A percentile compares a stretch with the other conserved stretches of the same genome.
These are phyloP conservation scores for Junco hyemalis DNA, from an alignment of 2,113 vertebrate genomes.

Conservation along the genomic window DNA sequence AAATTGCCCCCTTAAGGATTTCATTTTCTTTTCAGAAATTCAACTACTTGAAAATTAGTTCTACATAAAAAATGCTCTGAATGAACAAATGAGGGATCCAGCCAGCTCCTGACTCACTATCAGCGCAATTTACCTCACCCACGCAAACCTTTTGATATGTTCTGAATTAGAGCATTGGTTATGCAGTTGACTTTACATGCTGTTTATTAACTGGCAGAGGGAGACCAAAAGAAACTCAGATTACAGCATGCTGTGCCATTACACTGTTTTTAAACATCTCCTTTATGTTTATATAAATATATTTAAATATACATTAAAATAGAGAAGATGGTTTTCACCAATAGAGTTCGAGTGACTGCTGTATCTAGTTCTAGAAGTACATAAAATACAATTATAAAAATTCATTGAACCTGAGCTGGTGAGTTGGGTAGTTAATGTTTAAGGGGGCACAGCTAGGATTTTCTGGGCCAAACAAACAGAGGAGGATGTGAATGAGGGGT, in stretches of 20 bases:
- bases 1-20: conserved; percentile 52
- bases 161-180: conserved; percentile 41
- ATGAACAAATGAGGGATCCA: conserved; percentile 46
- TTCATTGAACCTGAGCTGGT: background rate
- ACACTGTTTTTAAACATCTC: conserved; percentile 35
- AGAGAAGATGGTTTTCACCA: background rate
- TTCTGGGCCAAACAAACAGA: background rate
- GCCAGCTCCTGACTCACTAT: conserved; percentile 45
- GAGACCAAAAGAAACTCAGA: conserved; percentile 33
- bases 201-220: conserved; percentile 43
- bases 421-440: background rate
- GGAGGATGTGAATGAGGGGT: background rate
- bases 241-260: background rate
- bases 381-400: background rate
- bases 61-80: conserved; percentile 50
- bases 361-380: background rate
- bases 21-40: conserved; percentile 54
- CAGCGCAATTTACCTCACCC: conserved; percentile 47
- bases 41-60: conserved; percentile 53
- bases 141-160: conserved; percentile 49
- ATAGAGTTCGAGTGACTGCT: background rate
- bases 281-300: conserved; percentile 44
- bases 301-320: conserved; percentile 14
- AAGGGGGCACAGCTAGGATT: background rate
- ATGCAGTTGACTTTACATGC: conserved; percentile 34